Conservation (phyloP, 2,113 vertebrate genomes). For the Daubentonia madagascariensis region DNA sequence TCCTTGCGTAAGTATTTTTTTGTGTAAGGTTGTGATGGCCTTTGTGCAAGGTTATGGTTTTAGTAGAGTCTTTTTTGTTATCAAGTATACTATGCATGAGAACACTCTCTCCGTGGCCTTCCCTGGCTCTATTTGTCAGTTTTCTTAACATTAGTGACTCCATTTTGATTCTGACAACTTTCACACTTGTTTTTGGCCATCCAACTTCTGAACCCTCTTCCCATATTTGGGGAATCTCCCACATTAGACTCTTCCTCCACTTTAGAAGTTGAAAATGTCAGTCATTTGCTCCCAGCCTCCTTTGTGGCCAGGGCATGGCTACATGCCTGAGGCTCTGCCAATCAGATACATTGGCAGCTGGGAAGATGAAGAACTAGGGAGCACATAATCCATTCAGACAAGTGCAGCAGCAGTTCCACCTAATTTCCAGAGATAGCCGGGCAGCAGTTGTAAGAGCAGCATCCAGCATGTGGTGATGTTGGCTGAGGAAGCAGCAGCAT, state of each 20-base stretch:
- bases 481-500: background rate
- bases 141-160: too few species aligned
- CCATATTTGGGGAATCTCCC: background rate
- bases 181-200: too few species aligned
- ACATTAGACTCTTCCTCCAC: background rate
- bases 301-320: background rate
- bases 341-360: background rate
- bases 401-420: background rate
- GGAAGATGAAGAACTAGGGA: background rate
- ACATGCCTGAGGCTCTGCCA: background rate
- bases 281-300: background rate
- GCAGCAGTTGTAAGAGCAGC: background rate
- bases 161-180: too few species aligned
- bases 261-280: background rate
- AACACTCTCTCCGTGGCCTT: too few species aligned
- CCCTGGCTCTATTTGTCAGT: too few species aligned
- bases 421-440: background rate
- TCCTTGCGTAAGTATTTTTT: too few species aligned
- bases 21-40: too few species aligned
- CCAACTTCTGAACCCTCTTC: background rate
- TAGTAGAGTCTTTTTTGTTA: too few species aligned
- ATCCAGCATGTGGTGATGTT: background rate
- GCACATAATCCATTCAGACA: background rate
- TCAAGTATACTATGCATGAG: too few species aligned
- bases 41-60: too few species aligned